A percentile compares a stretch with the other conserved stretches of the same genome.
phyloP scores from a whole-genome alignment of 2,113 vertebrate genomes.

The Nothobranchius furzeri region DNA sequence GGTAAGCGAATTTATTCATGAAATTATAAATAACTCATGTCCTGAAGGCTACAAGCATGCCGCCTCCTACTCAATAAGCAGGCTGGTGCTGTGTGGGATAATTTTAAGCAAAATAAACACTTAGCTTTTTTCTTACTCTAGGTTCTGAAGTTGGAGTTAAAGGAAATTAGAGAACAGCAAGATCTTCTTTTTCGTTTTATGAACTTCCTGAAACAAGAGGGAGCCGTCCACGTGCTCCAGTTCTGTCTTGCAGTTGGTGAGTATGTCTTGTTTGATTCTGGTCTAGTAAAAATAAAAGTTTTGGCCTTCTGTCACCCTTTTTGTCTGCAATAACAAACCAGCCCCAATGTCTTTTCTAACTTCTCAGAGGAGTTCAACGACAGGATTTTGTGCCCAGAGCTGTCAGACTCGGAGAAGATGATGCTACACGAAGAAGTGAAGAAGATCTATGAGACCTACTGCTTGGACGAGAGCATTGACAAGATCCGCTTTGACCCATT shows the following conservation, averaged over 20 bases:
- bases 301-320: not conserved
- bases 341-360: conserved; percentile 14
- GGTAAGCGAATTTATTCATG: conserved; percentile 74
- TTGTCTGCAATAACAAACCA: too few relatives aligned
- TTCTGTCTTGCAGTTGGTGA: conserved; percentile 96
- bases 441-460: conserved; percentile 96
- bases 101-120: not conserved
- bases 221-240: conserved; percentile 94
- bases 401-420: conserved; percentile 88
- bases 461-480: conserved; percentile 94
- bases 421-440: conserved; percentile 92
- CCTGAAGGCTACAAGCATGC: too few relatives aligned
- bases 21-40: not conserved
- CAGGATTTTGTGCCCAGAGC: conserved; percentile 90
- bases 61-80: too few relatives aligned
- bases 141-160: conserved; percentile 94
- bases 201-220: conserved; percentile 98
- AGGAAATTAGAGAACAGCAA: conserved; percentile 93
- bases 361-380: conserved; percentile 96
- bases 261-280: conserved; percentile 19
- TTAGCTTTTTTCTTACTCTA: conserved; percentile 43
- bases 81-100: not conserved
- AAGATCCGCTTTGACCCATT: conserved; percentile 97
- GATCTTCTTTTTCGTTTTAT: conserved; percentile 98
- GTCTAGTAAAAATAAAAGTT: not conserved